Evolutionary conservation across 2,113 vertebrate species (phyloP), one percentile per base, ranked within the genome.

Genomic region (Dasyornis broadbenti): DNA sequence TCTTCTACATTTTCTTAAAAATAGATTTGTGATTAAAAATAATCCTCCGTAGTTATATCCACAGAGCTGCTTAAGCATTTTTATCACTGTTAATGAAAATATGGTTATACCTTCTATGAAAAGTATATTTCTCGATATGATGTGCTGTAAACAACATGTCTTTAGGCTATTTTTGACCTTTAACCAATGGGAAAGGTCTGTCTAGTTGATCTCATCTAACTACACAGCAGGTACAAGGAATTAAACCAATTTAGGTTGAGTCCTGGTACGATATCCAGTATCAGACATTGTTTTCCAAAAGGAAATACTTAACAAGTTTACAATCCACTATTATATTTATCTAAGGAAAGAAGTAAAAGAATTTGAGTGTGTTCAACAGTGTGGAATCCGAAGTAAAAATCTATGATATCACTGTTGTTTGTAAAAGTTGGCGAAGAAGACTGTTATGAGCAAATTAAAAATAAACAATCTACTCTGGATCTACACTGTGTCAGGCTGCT

Each of bases 121-220:
- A 95, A 96, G 64, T 94, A 77, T 94, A 92, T 97, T 95, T 96
- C 91, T 88, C 95, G 95, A 96, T 86, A 93, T 96, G 95, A 96
- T 96, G 94, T 95, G 95, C 83, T 94, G 90, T 91, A 97, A 97
- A 97, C 94, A 97, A 96, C 86, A 86, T 94, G 94, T 94, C 96
- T 93, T 86, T 57, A 89, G 94, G 95, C 94, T 91, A 95, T 89
- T 94, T 94, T 98, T 98, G 98, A 98, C 98, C 98, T 98, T 98
- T 98, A 98, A 98, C 98, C 98, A 98, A 98, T 98, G 96, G 98
- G 98, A 98, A 97, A 93, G 95, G 96, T 97, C 96, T 98, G 97
- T 98, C 98, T 98, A 98, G 98, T 98, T 98, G 98, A 98, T 98
- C 97, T 97, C 92, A 95, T 97, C 97, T 97, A 96, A 91, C 82